A percentile compares a stretch with the other conserved stretches of the same genome.
These are phyloP conservation scores for Okapia johnstoni DNA, from an alignment of 2,113 vertebrate species.

Conservation along the genomic window DNA sequence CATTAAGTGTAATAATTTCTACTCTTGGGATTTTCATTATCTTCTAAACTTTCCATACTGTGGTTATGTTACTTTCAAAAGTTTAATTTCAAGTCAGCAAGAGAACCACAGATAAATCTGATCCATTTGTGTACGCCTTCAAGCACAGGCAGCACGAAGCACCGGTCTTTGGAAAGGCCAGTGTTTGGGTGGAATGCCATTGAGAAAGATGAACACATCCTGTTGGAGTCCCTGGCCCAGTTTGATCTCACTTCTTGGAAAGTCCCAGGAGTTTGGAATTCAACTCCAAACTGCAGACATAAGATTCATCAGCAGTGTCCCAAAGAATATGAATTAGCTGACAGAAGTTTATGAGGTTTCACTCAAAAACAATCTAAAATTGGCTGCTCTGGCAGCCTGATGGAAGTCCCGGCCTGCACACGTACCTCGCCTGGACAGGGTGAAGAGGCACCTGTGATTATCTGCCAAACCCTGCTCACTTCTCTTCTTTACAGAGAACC, in stretches of 20 bases:
- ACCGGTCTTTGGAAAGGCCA: not conserved
- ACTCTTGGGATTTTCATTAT: not conserved
- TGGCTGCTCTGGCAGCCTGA: not conserved
- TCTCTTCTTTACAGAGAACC: not conserved
- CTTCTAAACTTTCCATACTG: not conserved
- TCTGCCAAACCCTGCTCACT: not conserved
- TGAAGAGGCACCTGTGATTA: not conserved
- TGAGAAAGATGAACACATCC: not conserved
- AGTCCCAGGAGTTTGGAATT: not conserved
- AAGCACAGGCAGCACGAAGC: not conserved
- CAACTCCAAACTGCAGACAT: not conserved
- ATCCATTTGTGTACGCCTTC: not conserved
- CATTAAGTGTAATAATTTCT: not conserved
- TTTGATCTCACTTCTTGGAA: not conserved
- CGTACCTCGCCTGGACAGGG: not conserved
- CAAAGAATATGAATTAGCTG: not conserved
- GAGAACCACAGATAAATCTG: not conserved
- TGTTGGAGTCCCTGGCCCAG: not conserved
- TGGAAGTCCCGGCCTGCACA: not conserved
- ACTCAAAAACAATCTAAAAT: not conserved
- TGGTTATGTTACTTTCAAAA: not conserved
- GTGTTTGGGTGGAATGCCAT: not conserved
- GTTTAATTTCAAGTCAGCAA: not conserved
- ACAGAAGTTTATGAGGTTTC: not conserved
- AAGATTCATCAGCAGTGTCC: not conserved